Evolutionary conservation across 1,140 invertebrate genomes (phyloP), one percentile per base, ranked within the genome.

Genomic region (Brachionus calyciflorus): DNA sequence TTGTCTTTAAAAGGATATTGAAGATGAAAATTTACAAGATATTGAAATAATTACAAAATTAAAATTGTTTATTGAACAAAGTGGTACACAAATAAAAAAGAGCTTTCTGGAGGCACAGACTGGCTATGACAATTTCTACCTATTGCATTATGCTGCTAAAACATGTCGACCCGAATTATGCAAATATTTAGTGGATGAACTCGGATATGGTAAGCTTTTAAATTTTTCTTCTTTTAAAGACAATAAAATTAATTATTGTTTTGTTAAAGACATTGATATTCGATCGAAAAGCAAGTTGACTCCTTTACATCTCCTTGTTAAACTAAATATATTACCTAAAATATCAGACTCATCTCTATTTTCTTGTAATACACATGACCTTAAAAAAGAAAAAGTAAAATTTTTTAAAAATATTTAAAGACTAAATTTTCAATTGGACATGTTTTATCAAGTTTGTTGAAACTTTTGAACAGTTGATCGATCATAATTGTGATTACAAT

Each of bases 261-360:
- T 65, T 41, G 10, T 10, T 51, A 1, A 51, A 73, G 69, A 73
- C 33, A 21, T 51, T 4, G 48, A 73, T 73, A 28, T 73, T 33
- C 19, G 30, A 6, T 73, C 69, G 9, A 73, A 73, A 55, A 73
- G 69, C n/a, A 55, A 55, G 21, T 19, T 73, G 46, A 73, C 69
- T 12, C 69, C 69, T 3, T 40, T 73, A 0, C 69, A 73, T 40
- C 37, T 73, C 10, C 21, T 73, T 21, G 28, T 73, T 21, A 73
- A 73, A 73, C 21, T 19, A 12, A 73, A 73, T 19, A 26, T 55
- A 21, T 55, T 51, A 3, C 30, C 24, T 2, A 55, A 73, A 73
- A 19, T 10, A 26, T 51, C 28, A 3, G 44, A 51, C 4, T 73
- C 69, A 19, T 14, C 40, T 12, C 17, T 49, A 3, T 37, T 41